phyloP scores from a whole-genome alignment of 1,140 invertebrate genomes.

The Monomorium pharaonis region DNA sequence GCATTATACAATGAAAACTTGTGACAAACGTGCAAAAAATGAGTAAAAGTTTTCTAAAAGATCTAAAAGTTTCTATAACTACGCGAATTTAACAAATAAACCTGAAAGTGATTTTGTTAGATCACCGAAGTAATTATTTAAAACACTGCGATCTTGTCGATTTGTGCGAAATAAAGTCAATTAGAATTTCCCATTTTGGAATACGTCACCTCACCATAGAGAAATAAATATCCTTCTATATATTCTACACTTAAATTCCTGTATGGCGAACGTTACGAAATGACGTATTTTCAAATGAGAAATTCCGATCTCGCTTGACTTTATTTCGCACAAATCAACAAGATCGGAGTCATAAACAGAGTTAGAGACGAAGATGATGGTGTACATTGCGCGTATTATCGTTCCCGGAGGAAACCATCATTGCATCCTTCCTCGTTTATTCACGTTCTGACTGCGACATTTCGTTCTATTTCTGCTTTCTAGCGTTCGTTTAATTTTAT shows the following conservation, averaged over 20 bases:
- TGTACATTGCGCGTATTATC: constrained; percentile 3
- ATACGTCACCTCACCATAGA: constrained; percentile 17
- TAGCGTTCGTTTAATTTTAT: constrained; percentile 57
- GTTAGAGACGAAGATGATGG: background rate
- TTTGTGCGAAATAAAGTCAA: constrained; percentile 40
- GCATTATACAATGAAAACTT: background rate
- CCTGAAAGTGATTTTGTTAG: too few species aligned
- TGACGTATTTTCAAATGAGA: constrained; percentile 1
- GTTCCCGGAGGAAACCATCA: constrained; percentile 11
- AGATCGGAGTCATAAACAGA: constrained; percentile 27
- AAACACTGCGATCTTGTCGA: background rate
- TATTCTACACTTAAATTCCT: too few species aligned
- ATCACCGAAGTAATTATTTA: too few species aligned
- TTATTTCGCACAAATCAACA: constrained; percentile 42
- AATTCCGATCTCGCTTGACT: constrained; percentile 23
- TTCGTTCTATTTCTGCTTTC: constrained; percentile 63
- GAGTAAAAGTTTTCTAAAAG: too few species aligned
- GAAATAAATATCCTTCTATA: too few species aligned
- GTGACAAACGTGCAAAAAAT: background rate
- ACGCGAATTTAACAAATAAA: too few species aligned
- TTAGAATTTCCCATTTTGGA: constrained; percentile 3
- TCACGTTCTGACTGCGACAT: constrained; percentile 45
- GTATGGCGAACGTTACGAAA: background rate
- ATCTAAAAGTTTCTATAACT: too few species aligned
- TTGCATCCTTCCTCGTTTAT: constrained; percentile 37